Evolutionary conservation across 1,140 invertebrate genomes (phyloP).

Genomic region (Aphis craccivora): DNA sequence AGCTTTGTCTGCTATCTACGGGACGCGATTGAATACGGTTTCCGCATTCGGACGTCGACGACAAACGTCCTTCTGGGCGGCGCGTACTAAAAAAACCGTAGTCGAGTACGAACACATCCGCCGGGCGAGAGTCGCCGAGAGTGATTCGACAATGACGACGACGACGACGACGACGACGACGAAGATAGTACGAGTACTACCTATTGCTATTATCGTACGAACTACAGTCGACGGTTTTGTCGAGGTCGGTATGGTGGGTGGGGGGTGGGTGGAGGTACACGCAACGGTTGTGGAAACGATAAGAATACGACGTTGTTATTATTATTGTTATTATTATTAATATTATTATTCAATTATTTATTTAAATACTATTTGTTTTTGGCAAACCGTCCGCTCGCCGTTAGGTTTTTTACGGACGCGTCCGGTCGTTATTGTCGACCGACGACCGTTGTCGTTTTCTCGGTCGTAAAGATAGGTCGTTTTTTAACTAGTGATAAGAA

Average conservation of each 20-base stretch:
- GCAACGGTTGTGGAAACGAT: background rate
- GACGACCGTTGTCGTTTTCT: too few relatives aligned
- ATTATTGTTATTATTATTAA: background rate
- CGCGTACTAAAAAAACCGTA: background rate
- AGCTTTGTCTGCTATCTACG: background rate
- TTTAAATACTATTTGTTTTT: background rate
- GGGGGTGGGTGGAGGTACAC: background rate
- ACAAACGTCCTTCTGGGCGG: constrained; percentile 15
- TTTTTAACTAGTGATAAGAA: background rate
- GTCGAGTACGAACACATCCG: background rate
- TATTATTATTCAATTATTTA: background rate
- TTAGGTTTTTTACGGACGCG: background rate
- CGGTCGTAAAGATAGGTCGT: background rate
- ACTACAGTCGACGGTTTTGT: background rate
- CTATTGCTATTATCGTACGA: constrained; percentile 1
- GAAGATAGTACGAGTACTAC: background rate
- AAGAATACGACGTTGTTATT: background rate
- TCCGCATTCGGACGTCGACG: background rate
- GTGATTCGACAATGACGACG: background rate
- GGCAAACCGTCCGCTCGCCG: background rate
- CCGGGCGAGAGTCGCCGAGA: background rate
- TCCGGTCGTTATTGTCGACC: background rate
- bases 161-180: background rate
- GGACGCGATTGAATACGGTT: background rate
- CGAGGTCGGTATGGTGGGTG: too few relatives aligned